These are phyloP conservation scores for Morus bassanus DNA, from an alignment of 2,797 vertebrate genomes.

Conservation along the genomic window DNA sequence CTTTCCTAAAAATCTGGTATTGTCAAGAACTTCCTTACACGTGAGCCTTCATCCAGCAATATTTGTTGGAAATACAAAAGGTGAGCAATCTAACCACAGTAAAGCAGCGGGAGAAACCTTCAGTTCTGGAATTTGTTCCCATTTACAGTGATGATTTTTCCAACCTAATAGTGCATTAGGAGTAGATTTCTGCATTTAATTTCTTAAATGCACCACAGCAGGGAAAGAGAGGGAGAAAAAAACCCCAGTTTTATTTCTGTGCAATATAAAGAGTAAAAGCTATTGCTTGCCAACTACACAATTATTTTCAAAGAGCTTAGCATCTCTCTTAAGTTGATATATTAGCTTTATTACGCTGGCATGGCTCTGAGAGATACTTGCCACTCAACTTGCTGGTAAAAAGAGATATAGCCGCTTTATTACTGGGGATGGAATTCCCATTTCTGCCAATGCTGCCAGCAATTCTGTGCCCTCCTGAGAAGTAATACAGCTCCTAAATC, in stretches of 20 bases:
- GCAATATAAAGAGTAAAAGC: not conserved
- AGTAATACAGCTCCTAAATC: slow-evolving; percentile 9
- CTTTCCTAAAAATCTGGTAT: not conserved
- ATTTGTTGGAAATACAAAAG: not conserved
- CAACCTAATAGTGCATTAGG: not conserved
- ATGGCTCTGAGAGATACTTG: slow-evolving; percentile 43
- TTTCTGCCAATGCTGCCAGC: not conserved
- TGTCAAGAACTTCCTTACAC: not conserved
- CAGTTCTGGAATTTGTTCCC: not conserved
- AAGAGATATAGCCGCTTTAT: slow-evolving; percentile 49
- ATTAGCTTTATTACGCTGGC: slow-evolving; percentile 49
- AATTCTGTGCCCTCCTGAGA: slow-evolving; percentile 33
- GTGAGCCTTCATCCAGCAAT: not conserved
- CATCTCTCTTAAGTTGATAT: slow-evolving; percentile 44
- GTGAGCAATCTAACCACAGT: not conserved
- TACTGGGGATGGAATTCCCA: slow-evolving; percentile 37
- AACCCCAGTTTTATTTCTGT: not conserved
- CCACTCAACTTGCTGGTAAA: not conserved
- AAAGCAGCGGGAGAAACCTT: not conserved
- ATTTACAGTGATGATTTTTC: not conserved
- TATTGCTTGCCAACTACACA: slow-evolving; percentile 4
- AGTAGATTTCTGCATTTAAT: slow-evolving; percentile 33
- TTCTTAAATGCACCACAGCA: slow-evolving; percentile 19
- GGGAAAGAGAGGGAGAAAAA: not conserved
- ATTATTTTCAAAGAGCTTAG: slow-evolving; percentile 44